phyloP scores from a whole-genome alignment of 2,888 invertebrate species.

The Busseola fusca region DNA sequence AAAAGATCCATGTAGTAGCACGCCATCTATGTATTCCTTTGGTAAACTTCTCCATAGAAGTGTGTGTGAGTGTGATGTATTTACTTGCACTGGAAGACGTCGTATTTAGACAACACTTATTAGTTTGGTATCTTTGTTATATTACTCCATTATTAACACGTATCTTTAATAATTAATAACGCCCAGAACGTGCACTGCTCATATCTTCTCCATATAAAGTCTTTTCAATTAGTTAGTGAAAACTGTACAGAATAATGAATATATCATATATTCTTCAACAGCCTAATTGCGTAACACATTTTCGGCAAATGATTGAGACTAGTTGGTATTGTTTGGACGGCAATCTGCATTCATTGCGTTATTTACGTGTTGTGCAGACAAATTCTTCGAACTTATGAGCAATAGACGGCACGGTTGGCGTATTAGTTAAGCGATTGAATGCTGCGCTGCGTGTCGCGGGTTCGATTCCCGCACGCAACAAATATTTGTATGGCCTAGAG shows the following conservation, averaged over 20 bases:
- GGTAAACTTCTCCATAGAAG: conserved; percentile 48
- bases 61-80: conserved; percentile 22
- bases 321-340: too few species aligned
- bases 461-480: too few species aligned
- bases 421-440: too few species aligned
- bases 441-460: too few species aligned
- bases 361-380: too few species aligned
- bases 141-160: conserved; percentile 23
- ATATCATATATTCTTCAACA: too few species aligned
- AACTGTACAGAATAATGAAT: not conserved
- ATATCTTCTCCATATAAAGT: not conserved
- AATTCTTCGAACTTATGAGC: too few species aligned
- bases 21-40: not conserved
- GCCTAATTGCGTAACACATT: too few species aligned
- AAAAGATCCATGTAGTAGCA: not conserved
- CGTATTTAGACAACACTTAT: conserved; percentile 6
- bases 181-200: not conserved
- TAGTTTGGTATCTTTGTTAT: not conserved
- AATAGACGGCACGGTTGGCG: too few species aligned
- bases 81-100: conserved; percentile 17
- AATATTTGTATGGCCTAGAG: too few species aligned
- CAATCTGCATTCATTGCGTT: too few species aligned
- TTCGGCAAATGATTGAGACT: too few species aligned
- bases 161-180: conserved; percentile 10
- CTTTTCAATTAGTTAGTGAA: not conserved